These are phyloP conservation scores for Lates calcarifer DNA, from an alignment of 2,113 vertebrate species.

Conservation along the genomic window DNA sequence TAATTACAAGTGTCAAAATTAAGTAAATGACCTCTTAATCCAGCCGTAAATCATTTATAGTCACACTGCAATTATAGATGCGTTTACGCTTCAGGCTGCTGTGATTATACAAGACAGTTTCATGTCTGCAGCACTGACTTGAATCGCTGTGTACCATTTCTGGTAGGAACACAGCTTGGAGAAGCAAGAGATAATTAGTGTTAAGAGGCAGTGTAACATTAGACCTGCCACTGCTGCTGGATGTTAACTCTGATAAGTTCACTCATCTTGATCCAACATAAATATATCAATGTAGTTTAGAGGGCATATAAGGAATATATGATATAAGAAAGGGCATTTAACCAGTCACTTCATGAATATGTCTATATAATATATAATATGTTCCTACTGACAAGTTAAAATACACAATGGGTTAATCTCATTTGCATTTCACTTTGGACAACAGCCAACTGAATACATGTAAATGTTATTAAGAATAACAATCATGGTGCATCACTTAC, in stretches of 20 bases:
- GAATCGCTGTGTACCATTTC: not conserved
- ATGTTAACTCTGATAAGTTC: constrained; percentile 2
- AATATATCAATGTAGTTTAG: not conserved
- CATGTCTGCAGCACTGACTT: constrained; percentile 6
- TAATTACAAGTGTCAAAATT: constrained; percentile 39
- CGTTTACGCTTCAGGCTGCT: not conserved
- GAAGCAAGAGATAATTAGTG: constrained; percentile 25
- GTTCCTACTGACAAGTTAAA: not conserved
- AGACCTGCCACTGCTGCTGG: not conserved
- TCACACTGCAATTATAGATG: constrained; percentile 38
- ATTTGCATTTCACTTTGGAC: not conserved
- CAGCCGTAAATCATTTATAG: too few relatives aligned
- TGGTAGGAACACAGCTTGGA: constrained; percentile 4
- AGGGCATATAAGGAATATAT: not conserved
- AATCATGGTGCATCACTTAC: not conserved
- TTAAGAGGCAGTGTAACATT: constrained; percentile 11
- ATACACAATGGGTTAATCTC: not conserved
- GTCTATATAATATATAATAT: not conserved
- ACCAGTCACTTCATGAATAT: not conserved
- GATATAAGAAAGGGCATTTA: not conserved
- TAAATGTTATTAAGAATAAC: not conserved
- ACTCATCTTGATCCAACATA: constrained; percentile 16
- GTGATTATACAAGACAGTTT: constrained; percentile 13
- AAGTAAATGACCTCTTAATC: constrained; percentile 35
- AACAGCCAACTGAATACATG: not conserved